Evolutionary conservation across 2,797 vertebrate species (phyloP).

Genomic region (Spinus pinus): DNA sequence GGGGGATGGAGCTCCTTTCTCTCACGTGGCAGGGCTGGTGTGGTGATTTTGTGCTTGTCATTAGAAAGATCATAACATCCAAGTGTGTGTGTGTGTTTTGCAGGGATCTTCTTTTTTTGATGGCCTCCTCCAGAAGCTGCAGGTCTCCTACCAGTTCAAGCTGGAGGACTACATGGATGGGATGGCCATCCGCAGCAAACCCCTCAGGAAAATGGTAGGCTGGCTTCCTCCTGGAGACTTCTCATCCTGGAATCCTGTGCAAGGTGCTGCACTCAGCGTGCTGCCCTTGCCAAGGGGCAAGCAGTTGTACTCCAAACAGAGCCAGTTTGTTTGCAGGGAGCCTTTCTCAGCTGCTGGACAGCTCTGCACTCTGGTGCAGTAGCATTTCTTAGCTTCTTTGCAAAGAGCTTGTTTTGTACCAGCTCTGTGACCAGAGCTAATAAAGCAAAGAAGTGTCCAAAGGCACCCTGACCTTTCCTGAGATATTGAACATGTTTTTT

Average conservation of each 20-base stretch:
- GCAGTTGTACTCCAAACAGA: neutral
- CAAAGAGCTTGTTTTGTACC: neutral
- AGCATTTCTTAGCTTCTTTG: neutral
- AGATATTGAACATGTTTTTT: neutral
- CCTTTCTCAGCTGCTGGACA: neutral
- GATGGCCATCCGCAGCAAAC: slow-evolving; percentile 91
- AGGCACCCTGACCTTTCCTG: neutral
- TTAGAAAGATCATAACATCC: neutral
- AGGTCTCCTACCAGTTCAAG: slow-evolving; percentile 92
- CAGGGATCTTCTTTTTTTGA: slow-evolving; percentile 94
- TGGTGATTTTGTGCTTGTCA: neutral
- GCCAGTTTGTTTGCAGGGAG: neutral
- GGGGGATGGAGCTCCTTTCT: neutral
- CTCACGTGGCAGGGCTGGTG: fast-evolving
- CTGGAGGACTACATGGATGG: slow-evolving; percentile 97
- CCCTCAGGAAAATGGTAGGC: slow-evolving; percentile 90
- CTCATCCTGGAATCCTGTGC: neutral
- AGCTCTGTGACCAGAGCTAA: neutral
- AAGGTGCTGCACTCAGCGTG: neutral
- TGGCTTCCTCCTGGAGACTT: neutral
- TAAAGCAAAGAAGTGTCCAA: neutral
- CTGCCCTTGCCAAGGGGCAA: neutral
- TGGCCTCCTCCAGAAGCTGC: slow-evolving; percentile 90
- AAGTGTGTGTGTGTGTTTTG: neutral
- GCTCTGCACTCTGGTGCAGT: neutral